Evolutionary conservation across 2,888 invertebrate genomes (phyloP).

Genomic region (Epirrhoe tristata): DNA sequence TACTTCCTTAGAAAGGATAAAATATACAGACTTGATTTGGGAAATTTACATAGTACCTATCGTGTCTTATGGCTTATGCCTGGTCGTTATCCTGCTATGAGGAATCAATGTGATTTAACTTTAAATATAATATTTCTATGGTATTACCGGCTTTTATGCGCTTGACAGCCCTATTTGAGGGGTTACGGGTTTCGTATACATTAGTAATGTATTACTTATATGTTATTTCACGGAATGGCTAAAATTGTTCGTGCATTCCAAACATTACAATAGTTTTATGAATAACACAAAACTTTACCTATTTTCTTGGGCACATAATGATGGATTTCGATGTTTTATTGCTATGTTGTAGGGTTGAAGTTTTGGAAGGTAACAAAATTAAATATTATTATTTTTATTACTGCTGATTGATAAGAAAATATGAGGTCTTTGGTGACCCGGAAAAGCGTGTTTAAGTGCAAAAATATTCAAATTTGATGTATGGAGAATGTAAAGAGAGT

Average conservation of each 20-base stretch:
- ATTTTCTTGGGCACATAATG: constrained; percentile 34
- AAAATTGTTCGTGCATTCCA: constrained; percentile 33
- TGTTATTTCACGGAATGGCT: constrained; percentile 37
- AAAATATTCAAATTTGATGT: too few relatives aligned
- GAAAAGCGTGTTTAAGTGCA: too few relatives aligned
- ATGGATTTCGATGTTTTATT: constrained; percentile 36
- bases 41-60: too few relatives aligned
- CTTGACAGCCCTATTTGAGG: constrained; percentile 20
- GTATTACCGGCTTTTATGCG: constrained; percentile 10
- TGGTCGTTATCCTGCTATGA: too few relatives aligned
- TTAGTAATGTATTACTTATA: constrained; percentile 38
- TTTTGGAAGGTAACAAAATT: constrained; percentile 9
- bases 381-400: constrained; percentile 12
- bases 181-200: constrained; percentile 35
- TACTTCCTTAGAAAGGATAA: too few relatives aligned
- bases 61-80: too few relatives aligned
- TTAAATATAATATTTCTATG: too few relatives aligned
- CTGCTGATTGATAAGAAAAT: background rate
- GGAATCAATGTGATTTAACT: too few relatives aligned
- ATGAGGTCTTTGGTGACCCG: background rate
- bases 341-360: constrained; percentile 33
- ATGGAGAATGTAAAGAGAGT: too few relatives aligned
- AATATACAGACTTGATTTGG: too few relatives aligned
- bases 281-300: constrained; percentile 36
- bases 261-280: constrained; percentile 39